phyloP scores from a whole-genome alignment of 2,888 invertebrate genomes.

The Caenorhabditis sulstoni region DNA sequence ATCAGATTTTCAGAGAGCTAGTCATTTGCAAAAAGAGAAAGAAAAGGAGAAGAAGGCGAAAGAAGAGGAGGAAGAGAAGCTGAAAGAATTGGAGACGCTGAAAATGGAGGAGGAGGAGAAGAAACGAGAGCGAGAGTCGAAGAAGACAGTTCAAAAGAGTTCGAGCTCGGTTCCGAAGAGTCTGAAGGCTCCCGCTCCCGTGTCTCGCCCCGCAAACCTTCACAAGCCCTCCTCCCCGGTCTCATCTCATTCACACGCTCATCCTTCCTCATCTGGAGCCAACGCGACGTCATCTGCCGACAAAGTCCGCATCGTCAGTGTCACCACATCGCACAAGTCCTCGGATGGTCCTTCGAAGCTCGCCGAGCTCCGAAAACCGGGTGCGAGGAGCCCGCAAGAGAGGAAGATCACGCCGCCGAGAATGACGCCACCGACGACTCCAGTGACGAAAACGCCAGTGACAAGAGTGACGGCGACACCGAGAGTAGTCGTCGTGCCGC shows the following conservation, averaged over 20 bases:
- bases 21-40: slow-evolving; percentile 37
- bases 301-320: slow-evolving; percentile 42
- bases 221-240: slow-evolving; percentile 5
- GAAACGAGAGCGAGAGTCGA: not conserved
- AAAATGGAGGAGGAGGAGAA: slow-evolving; percentile 9
- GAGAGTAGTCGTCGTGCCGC: not conserved
- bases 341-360: slow-evolving; percentile 13
- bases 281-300: slow-evolving; percentile 2
- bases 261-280: not conserved
- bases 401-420: slow-evolving; percentile 16
- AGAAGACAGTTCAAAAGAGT: slow-evolving; percentile 13
- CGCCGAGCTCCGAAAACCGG: slow-evolving; percentile 44
- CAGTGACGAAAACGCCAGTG: not conserved
- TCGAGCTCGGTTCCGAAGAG: not conserved
- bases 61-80: not conserved
- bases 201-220: slow-evolving; percentile 8
- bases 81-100: not conserved
- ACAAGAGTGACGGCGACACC: not conserved
- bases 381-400: not conserved
- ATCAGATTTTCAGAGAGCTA: slow-evolving; percentile 23
- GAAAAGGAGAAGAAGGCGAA: slow-evolving; percentile 23
- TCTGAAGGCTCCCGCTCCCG: not conserved
- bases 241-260: not conserved
- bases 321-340: slow-evolving; percentile 13
- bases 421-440: not conserved